Evolutionary conservation across 2,113 vertebrate species (phyloP).

Genomic region (Seriola aureovittata): DNA sequence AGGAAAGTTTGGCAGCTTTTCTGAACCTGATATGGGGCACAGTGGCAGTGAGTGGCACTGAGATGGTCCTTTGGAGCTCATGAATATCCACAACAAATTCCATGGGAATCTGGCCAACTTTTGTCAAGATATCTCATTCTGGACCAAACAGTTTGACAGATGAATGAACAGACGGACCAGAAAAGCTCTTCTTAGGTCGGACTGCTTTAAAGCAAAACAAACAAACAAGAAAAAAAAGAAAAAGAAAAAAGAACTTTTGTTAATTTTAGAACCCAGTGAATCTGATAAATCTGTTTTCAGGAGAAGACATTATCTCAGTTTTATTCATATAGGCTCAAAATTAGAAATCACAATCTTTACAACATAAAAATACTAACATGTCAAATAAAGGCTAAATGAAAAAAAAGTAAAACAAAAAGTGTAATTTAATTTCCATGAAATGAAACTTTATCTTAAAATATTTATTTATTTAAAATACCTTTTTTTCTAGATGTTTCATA

Average conservation of each 20-base stretch:
- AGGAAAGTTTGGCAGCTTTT: not conserved
- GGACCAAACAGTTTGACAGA: conserved; percentile 32
- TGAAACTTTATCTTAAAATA: too few species aligned
- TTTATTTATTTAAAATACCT: too few species aligned
- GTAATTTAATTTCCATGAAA: too few species aligned
- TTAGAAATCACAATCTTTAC: too few species aligned
- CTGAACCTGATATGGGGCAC: not conserved
- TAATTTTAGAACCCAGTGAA: not conserved
- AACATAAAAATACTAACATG: too few species aligned
- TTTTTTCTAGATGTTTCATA: too few species aligned
- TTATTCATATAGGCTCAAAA: too few species aligned
- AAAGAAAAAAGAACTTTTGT: not conserved
- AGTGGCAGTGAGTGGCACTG: not conserved
- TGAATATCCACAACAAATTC: not conserved
- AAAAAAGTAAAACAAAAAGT: too few species aligned
- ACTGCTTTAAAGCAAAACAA: not conserved
- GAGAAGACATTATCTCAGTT: too few species aligned
- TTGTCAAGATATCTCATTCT: not conserved
- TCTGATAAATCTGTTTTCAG: not conserved
- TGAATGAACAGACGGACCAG: conserved; percentile 35
- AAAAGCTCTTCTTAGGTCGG: not conserved
- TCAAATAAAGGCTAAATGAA: too few species aligned
- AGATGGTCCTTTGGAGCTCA: not conserved
- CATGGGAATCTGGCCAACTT: not conserved
- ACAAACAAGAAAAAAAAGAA: not conserved